A percentile compares a stretch with the other conserved stretches of the same genome.
Conservation (phyloP, 2,888 invertebrate species). For the Megaustenia siamemsis region DNA sequence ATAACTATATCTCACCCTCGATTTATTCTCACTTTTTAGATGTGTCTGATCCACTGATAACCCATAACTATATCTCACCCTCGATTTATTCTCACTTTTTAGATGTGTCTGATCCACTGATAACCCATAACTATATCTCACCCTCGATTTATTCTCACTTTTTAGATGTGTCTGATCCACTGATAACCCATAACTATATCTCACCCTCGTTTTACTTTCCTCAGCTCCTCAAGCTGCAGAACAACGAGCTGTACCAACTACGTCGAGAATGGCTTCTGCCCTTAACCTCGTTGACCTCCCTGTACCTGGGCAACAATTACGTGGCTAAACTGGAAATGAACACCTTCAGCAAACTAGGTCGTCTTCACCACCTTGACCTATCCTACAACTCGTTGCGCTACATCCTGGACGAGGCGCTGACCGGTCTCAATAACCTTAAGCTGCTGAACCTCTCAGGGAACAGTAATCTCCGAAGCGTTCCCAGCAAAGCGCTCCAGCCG, state of each 20-base stretch:
- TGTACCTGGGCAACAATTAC: slow-evolving; percentile 83
- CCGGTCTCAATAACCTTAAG: slow-evolving; percentile 56
- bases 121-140: no score
- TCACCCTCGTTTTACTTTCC: background rate
- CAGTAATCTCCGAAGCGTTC: slow-evolving; percentile 56
- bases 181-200: no score
- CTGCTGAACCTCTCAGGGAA: slow-evolving; percentile 62
- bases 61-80: no score
- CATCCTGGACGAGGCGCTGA: slow-evolving; percentile 60
- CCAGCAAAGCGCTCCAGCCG: slow-evolving; percentile 56
- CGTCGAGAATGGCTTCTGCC: slow-evolving; percentile 81
- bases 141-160: no score
- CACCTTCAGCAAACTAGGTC: slow-evolving; percentile 90
- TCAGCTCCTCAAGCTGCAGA: slow-evolving; percentile 78
- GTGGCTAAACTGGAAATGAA: slow-evolving; percentile 90
- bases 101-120: no score
- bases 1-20: no score
- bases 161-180: no score
- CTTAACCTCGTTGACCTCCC: slow-evolving; percentile 83
- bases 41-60: no score
- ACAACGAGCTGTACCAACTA: slow-evolving; percentile 78
- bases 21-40: no score
- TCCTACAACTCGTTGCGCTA: slow-evolving; percentile 83
- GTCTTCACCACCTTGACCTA: slow-evolving; percentile 91
- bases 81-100: no score